These are phyloP conservation scores for Anser cygnoides DNA, from an alignment of 2,113 vertebrate species.

Conservation along the genomic window DNA sequence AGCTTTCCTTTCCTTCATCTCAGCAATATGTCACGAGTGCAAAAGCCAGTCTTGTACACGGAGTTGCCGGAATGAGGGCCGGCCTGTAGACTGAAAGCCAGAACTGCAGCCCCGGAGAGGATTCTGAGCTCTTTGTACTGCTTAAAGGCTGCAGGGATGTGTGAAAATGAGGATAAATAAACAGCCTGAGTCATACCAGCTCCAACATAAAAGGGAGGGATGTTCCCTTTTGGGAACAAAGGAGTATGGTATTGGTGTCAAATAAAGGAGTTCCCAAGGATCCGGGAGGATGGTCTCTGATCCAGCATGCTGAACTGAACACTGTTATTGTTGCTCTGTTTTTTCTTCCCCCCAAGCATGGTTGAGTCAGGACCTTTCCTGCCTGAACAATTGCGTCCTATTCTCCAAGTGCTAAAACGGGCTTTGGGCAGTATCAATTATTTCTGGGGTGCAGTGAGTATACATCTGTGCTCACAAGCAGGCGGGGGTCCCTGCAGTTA, in stretches of 20 bases:
- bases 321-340: background rate
- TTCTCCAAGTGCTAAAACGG: background rate
- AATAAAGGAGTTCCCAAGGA: background rate
- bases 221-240: accelerated
- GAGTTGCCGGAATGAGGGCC: accelerated
- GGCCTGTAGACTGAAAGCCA: background rate
- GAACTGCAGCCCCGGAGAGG: background rate
- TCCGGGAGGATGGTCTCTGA: background rate
- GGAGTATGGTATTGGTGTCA: background rate
- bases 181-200: background rate
- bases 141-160: background rate
- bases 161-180: background rate
- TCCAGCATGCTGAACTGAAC: background rate
- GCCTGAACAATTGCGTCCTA: background rate
- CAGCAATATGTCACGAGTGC: background rate
- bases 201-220: background rate
- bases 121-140: background rate
- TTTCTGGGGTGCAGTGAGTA: background rate
- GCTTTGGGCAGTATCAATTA: background rate
- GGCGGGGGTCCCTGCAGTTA: background rate
- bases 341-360: too few relatives aligned
- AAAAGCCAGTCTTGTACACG: background rate
- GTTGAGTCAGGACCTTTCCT: background rate
- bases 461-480: background rate
- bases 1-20: background rate